Percentiles rank a stretch among this genome's conserved stretches.
Conservation (phyloP, 2,888 invertebrate genomes). For the Drosophila helvetica region DNA sequence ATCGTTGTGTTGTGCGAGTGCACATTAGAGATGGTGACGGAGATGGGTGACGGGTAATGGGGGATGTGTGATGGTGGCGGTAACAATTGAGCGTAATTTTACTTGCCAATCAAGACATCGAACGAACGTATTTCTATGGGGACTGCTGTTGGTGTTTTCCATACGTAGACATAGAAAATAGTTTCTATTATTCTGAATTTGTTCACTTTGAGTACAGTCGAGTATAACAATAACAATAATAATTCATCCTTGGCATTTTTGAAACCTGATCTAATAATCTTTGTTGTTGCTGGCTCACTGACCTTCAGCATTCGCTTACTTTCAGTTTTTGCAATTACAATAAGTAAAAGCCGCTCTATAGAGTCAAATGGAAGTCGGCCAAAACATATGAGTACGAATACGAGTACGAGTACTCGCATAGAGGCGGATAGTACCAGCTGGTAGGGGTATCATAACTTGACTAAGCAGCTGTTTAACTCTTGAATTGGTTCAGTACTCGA, state of each 20-base stretch:
- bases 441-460: background rate
- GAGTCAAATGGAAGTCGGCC: conserved; percentile 29
- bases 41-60: conserved; percentile 4
- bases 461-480: conserved; percentile 32
- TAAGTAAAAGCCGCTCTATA: conserved; percentile 40
- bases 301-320: conserved; percentile 75
- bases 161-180: background rate
- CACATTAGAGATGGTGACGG: conserved; percentile 46
- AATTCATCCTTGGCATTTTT: conserved; percentile 13
- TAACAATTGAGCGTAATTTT: conserved; percentile 59
- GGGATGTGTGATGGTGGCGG: conserved; percentile 14
- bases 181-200: too few relatives aligned
- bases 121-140: conserved; percentile 60
- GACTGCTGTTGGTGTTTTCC: conserved; percentile 1
- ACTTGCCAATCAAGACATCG: conserved; percentile 48
- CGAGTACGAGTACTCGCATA: too few relatives aligned
- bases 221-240: background rate
- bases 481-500: conserved; percentile 60
- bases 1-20: conserved; percentile 25
- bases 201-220: too few relatives aligned
- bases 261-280: conserved; percentile 75
- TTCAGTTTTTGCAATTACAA: conserved; percentile 68
- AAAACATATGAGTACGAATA: conserved; percentile 48
- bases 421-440: background rate
- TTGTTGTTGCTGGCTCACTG: conserved; percentile 57